Percentiles rank a stretch among this genome's conserved stretches.
Conservation (phyloP, 2,888 invertebrate genomes). For the Leucophora obtusa region DNA sequence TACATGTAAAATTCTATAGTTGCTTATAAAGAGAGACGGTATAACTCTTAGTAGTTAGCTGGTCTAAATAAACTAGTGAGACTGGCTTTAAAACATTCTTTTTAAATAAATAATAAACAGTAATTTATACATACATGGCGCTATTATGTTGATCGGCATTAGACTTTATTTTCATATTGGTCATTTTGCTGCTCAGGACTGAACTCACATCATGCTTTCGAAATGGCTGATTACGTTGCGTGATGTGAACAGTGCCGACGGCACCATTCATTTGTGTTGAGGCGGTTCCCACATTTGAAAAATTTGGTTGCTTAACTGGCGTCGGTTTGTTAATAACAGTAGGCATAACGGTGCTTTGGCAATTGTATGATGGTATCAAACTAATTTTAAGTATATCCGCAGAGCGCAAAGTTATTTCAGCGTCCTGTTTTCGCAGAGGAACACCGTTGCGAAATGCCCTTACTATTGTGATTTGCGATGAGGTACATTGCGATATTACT, state of each 20-base stretch:
- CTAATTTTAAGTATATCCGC: conserved; percentile 86
- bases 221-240: background rate
- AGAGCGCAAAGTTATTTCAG: conserved; percentile 82
- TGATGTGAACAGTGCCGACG: background rate
- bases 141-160: conserved; percentile 63
- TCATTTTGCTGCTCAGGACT: conserved; percentile 73
- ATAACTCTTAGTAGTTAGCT: too few relatives aligned
- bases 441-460: conserved; percentile 91
- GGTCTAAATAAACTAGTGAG: too few relatives aligned
- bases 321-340: conserved; percentile 78
- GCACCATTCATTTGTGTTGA: conserved; percentile 38
- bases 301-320: conserved; percentile 77
- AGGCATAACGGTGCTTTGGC: conserved; percentile 73
- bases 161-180: conserved; percentile 73
- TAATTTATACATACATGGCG: conserved; percentile 6
- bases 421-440: conserved; percentile 79
- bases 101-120: background rate
- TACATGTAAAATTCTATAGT: too few relatives aligned
- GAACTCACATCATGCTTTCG: conserved; percentile 67
- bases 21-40: too few relatives aligned
- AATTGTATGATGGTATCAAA: conserved; percentile 84
- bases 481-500: conserved; percentile 86
- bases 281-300: conserved; percentile 69
- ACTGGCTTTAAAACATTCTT: too few relatives aligned
- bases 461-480: conserved; percentile 85